Conservation (phyloP, 2,797 vertebrate genomes). For the Gambelia wislizenii region DNA sequence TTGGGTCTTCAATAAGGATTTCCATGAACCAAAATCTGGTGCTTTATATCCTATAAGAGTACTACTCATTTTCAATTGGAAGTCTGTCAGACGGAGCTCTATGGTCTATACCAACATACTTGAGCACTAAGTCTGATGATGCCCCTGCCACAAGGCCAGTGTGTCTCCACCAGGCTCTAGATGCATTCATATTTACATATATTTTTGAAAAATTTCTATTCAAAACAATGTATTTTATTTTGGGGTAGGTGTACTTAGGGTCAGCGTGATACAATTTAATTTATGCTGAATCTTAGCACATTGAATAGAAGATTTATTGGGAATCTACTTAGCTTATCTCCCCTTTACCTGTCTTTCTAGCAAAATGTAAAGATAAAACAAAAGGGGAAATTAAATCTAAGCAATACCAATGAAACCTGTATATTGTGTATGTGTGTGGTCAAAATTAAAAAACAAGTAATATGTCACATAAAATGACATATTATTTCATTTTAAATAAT, state of each 20-base stretch:
- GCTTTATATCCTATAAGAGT: background rate
- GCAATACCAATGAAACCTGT: too few relatives aligned
- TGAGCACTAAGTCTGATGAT: background rate
- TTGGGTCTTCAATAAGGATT: background rate
- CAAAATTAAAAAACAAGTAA: too few relatives aligned
- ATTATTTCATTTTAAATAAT: too few relatives aligned
- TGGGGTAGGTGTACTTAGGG: background rate
- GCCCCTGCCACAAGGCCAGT: background rate
- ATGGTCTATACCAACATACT: background rate
- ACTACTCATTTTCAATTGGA: background rate
- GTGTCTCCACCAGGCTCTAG: too few relatives aligned
- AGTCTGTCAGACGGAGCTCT: background rate
- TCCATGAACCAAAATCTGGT: background rate
- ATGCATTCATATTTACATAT: background rate
- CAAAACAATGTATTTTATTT: background rate
- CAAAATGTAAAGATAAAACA: too few relatives aligned
- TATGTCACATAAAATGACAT: too few relatives aligned
- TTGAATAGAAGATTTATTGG: background rate
- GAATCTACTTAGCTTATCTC: background rate
- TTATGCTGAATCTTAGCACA: background rate
- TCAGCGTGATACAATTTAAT: background rate
- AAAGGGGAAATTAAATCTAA: too few relatives aligned
- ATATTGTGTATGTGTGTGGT: too few relatives aligned
- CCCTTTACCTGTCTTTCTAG: background rate
- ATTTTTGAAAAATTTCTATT: background rate